These are phyloP conservation scores for Sarcophaga caerulescens DNA, from an alignment of 2,888 invertebrate genomes.

Conservation along the genomic window DNA sequence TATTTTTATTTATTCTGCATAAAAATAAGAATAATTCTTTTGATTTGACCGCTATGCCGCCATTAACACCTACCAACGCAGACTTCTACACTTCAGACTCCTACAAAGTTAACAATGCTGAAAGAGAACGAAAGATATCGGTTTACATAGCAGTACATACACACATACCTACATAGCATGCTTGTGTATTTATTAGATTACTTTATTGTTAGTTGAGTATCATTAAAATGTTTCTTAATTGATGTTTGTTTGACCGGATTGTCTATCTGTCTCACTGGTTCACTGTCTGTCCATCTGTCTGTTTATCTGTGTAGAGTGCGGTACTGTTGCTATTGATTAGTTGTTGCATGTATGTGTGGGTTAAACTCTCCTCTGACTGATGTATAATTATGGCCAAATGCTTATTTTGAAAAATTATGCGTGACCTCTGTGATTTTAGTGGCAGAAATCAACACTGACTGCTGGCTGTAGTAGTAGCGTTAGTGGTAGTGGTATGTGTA, in stretches of 20 bases:
- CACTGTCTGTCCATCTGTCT: too few species aligned
- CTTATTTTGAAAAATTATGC: background rate
- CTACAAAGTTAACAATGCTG: too few species aligned
- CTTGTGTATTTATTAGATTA: background rate
- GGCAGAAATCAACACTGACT: background rate
- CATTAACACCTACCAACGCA: background rate
- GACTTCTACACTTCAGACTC: too few species aligned
- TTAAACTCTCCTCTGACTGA: background rate
- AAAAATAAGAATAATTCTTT: background rate
- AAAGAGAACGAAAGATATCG: too few species aligned
- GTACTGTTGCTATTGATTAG: background rate
- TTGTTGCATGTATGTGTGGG: background rate
- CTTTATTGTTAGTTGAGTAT: slow-evolving; percentile 27
- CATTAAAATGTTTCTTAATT: slow-evolving; percentile 29
- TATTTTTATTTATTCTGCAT: background rate
- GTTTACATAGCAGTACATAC: background rate
- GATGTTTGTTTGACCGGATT: slow-evolving; percentile 10
- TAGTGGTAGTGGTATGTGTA: background rate
- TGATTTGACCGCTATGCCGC: background rate
- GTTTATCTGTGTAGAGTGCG: too few species aligned
- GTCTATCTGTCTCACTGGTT: background rate
- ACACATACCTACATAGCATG: background rate
- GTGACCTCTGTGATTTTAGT: background rate
- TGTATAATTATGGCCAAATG: background rate
- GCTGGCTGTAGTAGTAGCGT: background rate